Evolutionary conservation across 2,888 invertebrate species (phyloP).

Genomic region (Diadegma fenestrale): DNA sequence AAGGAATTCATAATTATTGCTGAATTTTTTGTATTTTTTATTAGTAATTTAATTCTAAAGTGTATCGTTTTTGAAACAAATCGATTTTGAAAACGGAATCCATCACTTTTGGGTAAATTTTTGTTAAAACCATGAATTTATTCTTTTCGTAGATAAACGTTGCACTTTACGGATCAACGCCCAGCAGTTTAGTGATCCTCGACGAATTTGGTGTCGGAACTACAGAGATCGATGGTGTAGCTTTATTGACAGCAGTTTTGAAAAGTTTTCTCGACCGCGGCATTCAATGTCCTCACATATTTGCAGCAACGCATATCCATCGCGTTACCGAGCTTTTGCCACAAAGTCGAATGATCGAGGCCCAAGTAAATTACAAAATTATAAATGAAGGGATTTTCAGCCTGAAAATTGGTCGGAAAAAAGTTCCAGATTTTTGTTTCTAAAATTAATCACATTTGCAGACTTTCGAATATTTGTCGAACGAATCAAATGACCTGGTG

Average conservation of each 20-base stretch:
- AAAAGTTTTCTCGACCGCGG: constrained; percentile 88
- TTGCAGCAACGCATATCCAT: constrained; percentile 93
- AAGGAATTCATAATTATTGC: too few species aligned
- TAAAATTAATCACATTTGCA: constrained; percentile 76
- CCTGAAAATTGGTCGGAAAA: neutral
- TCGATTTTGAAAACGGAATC: neutral
- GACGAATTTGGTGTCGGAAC: constrained; percentile 97
- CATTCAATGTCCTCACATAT: constrained; percentile 89
- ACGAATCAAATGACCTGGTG: constrained; percentile 86
- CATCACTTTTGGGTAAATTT: neutral
- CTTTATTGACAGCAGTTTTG: constrained; percentile 90
- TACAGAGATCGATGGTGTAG: constrained; percentile 90
- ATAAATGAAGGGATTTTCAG: neutral
- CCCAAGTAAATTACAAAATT: constrained; percentile 85
- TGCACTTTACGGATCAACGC: constrained; percentile 88
- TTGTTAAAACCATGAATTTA: neutral
- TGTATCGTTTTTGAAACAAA: neutral
- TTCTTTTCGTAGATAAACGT: constrained; percentile 88
- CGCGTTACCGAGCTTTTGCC: constrained; percentile 88
- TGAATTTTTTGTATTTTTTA: neutral
- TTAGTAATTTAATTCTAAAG: neutral
- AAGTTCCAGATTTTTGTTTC: neutral
- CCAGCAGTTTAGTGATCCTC: constrained; percentile 90
- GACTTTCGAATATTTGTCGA: constrained; percentile 88
- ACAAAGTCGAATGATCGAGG: constrained; percentile 85